Base-by-base conservation (phyloP, 2,888 invertebrate genomes). In the Antheraea assamensis region DNA sequence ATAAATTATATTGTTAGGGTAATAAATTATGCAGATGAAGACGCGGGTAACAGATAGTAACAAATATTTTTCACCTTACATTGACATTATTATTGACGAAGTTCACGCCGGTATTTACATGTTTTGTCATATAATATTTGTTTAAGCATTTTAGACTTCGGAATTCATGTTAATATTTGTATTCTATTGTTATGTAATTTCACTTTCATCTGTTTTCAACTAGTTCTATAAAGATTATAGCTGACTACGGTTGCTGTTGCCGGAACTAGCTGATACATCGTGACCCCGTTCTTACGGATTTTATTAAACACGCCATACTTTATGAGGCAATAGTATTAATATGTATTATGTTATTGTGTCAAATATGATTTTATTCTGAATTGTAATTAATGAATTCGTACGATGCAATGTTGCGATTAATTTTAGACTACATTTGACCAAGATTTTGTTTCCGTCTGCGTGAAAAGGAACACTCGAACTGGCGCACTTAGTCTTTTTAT, bases 161-260 rank as follows among this genome's bases (percentile, higher is more conserved):
- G 68, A 68, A 35, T 35, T 35, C 68, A 21, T 68, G 68, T 68
- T 17, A 30, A 68, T 68, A 35, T 68, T 68, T 10, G 35, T 35
- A 68, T 68, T 68, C 21, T 2, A 35, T n/a, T 8, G 5, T 68
- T 68, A 68, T 21, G 15, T 68, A 35, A 68, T 68, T 64, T 13
- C 68, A 35, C 31, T 68, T 68, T 68, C 68, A 68, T 68, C 3
- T n/a, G 21, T 30, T 10, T 68, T 21, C 35, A 35, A 68, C 68
- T 68, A 31, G 35, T 68, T 68, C 68, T 68, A n/a, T n/a, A 35
- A 35, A 35, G 35, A 35, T 68, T 35, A 68, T 68, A 5, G 35
- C 24, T 30, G 61, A 64, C 15, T 64, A 17, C 61, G 61, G 30
- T 17, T 19, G 4, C 17, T 27, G 61, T 64, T 64, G 17, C 4